These are phyloP conservation scores for Hoplostethus mediterraneus DNA, from an alignment of 2,797 vertebrate species.

Conservation along the genomic window DNA sequence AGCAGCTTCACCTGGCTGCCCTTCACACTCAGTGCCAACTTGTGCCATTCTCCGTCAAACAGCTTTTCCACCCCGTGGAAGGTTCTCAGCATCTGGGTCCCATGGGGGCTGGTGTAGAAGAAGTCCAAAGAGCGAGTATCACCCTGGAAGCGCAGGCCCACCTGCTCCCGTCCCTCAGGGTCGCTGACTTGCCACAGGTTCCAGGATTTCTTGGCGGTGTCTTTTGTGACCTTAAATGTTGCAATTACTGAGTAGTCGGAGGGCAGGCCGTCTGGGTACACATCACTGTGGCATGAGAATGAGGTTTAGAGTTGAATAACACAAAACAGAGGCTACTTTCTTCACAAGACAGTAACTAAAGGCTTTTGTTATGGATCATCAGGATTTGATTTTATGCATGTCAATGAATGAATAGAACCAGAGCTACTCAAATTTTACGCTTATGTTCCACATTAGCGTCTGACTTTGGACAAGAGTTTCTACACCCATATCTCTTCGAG, in stretches of 20 bases:
- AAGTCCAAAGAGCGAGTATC: slow-evolving; percentile 75
- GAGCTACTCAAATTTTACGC: slow-evolving; percentile 1
- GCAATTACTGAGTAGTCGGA: slow-evolving; percentile 80
- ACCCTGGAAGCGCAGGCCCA: slow-evolving; percentile 78
- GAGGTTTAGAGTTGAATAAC: slow-evolving; percentile 23
- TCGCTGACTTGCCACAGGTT: slow-evolving; percentile 86
- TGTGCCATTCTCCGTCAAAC: slow-evolving; percentile 86
- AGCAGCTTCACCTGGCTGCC: slow-evolving; percentile 78
- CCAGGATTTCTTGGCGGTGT: slow-evolving; percentile 71
- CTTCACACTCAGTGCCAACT: slow-evolving; percentile 81
- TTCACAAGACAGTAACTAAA: slow-evolving; percentile 18
- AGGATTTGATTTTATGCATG: slow-evolving; percentile 25
- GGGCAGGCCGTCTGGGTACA: slow-evolving; percentile 83
- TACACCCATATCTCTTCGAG: slow-evolving; percentile 23
- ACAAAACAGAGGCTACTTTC: slow-evolving; percentile 27
- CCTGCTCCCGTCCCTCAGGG: slow-evolving; percentile 76
- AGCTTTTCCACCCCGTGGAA: slow-evolving; percentile 74
- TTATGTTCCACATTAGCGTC: slow-evolving; percentile 12
- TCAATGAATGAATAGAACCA: slow-evolving; percentile 26
- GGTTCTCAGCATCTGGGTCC: slow-evolving; percentile 74
- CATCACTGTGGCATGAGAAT: slow-evolving; percentile 65
- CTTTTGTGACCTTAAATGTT: slow-evolving; percentile 82
- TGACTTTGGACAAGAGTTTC: not conserved
- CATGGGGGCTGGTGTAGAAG: slow-evolving; percentile 73
- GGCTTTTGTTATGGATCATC: slow-evolving; percentile 16